Evolutionary conservation across 2,888 invertebrate genomes (phyloP), one percentile per base, ranked within the genome.

Genomic region (Nowickia ferox): DNA sequence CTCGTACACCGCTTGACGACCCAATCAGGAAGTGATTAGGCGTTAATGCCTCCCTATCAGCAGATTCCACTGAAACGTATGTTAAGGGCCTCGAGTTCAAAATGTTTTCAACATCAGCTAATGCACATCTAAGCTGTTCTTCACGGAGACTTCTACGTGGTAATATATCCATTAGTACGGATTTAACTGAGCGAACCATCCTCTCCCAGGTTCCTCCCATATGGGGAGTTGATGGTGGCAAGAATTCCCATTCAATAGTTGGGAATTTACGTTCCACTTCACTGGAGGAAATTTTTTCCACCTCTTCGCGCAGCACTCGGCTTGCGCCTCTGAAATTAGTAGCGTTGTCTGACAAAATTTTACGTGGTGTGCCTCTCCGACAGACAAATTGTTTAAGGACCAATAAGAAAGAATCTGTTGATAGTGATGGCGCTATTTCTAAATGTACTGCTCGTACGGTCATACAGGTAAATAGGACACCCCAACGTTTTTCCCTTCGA

Each of bases 21-120:
- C 77, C 71, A 13, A 83, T 19, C 13, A 83, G n/a, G 57, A 83
- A 83, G 40, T 77, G 83, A 71, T 83, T 82, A 1, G 82, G 76
- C 1, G 79, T 84, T n/a, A 79, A 40, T 51, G 84, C 75, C 13
- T 81, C 75, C 13, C 15, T 13, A 0, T 77, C 55, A 1, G 68
- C 4, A 13, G 69, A 74, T 40, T 85, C 82, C 30, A 85, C n/a
- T 1, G 85, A 71, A 40, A 82, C 78, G 42, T 83, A 86, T 2
- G 81, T 84, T 19, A 82, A 30, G 1, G 79, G 82, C 10, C 72
- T 40, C 15, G 74, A 74, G 22, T 80, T 84, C 44, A 80, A 10
- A 38, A 79, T 84, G 5, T 72, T 57, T 38, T 84, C 79, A 13
- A 80, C 71, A 40, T 83, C 86, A 13, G 74, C 74, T n/a, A 86